These are phyloP conservation scores for Aelia acuminata DNA, from an alignment of 2,888 invertebrate genomes.

Conservation along the genomic window DNA sequence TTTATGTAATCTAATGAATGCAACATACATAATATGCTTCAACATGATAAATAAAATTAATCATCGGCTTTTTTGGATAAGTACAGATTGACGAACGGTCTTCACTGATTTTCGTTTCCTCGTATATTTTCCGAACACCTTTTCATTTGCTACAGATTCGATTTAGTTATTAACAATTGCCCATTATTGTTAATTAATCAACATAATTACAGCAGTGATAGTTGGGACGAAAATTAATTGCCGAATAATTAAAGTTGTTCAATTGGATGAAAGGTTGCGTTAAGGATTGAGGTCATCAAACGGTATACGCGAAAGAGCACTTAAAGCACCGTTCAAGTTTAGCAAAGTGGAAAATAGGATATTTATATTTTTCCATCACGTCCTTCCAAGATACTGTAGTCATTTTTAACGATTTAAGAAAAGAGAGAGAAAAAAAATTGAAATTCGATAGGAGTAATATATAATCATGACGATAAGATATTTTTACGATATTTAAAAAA, in stretches of 20 bases:
- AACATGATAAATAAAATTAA: neutral
- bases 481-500: too few relatives aligned
- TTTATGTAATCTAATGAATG: neutral
- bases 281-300: constrained; percentile 6
- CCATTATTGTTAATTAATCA: neutral
- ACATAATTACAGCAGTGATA: neutral
- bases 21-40: neutral
- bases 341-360: neutral
- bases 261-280: neutral
- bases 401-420: too few relatives aligned
- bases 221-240: neutral
- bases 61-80: neutral
- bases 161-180: neutral
- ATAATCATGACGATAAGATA: too few relatives aligned
- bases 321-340: neutral
- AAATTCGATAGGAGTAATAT: too few relatives aligned
- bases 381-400: neutral
- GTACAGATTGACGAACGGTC: neutral
- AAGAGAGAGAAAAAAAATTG: too few relatives aligned
- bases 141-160: neutral
- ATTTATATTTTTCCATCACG: neutral
- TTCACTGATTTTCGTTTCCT: neutral
- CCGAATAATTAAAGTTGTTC: neutral
- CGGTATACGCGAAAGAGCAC: neutral
- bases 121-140: neutral